A percentile compares a stretch with the other conserved stretches of the same genome.
phyloP scores from a whole-genome alignment of 2,797 vertebrate species.

The Netta rufina region DNA sequence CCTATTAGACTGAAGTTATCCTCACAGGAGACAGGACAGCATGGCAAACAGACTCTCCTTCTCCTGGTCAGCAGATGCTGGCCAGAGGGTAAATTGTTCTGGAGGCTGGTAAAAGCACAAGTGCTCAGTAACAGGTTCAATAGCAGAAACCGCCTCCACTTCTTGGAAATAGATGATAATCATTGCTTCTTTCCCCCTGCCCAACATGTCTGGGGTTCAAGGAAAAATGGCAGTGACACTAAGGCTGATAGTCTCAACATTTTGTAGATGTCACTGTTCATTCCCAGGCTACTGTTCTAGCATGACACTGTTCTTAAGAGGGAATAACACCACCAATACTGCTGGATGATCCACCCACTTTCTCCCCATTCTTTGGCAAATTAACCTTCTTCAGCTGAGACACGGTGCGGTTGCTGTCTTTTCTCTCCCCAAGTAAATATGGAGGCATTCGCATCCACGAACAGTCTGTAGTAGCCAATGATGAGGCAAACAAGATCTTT shows the following conservation, averaged over 20 bases:
- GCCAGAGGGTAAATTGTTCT: background rate
- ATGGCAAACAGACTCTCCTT: background rate
- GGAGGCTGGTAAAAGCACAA: background rate
- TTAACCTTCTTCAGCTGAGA: conserved; percentile 94
- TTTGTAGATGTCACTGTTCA: no score
- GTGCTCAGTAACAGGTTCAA: fast-evolving
- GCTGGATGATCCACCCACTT: background rate
- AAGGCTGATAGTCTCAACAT: background rate
- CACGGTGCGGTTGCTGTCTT: conserved; percentile 82
- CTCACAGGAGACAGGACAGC: background rate
- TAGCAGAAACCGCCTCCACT: background rate
- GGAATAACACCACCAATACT: background rate
- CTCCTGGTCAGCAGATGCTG: background rate
- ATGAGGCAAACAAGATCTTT: conserved; percentile 95
- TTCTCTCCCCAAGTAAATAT: conserved; percentile 88
- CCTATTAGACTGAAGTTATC: fast-evolving
- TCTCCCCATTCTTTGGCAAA: background rate
- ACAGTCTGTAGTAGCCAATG: conserved; percentile 89
- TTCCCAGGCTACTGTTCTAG: background rate
- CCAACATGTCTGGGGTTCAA: fast-evolving
- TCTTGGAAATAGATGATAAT: background rate
- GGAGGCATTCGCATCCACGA: conserved; percentile 84
- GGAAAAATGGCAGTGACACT: background rate
- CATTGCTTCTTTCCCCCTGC: background rate
- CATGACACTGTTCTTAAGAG: background rate